Percentiles rank a stretch among this genome's conserved stretches.
Evolutionary conservation across 37 sponge, comb jelly and placozoan genomes (phyloP).

Genomic region (Axinella damicornis): DNA sequence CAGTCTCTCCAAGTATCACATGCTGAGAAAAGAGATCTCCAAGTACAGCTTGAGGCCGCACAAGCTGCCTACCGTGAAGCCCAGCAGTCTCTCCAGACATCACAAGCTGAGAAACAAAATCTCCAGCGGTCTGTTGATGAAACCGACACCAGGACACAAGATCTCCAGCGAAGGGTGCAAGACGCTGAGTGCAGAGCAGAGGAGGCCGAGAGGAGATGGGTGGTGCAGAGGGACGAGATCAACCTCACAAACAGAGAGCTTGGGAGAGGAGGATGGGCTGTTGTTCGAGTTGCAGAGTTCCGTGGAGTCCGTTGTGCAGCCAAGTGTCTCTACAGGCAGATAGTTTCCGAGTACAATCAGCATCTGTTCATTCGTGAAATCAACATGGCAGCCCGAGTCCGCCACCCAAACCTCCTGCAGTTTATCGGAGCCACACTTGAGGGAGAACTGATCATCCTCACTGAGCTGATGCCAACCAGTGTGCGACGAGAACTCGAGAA

Average conservation of each 20-base stretch:
- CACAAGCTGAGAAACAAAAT: too few relatives aligned
- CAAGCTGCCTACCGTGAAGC: too few relatives aligned
- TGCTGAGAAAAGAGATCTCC: too few relatives aligned
- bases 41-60: too few relatives aligned
- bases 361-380: slow-evolving; percentile 66
- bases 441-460: slow-evolving; percentile 50
- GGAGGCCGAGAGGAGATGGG: slow-evolving; percentile 30
- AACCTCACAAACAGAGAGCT: slow-evolving; percentile 37
- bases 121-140: too few relatives aligned
- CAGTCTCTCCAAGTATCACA: too few relatives aligned
- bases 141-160: too few relatives aligned
- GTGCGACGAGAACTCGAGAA: slow-evolving; percentile 31
- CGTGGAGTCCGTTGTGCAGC: slow-evolving; percentile 71
- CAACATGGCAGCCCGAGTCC: slow-evolving; percentile 62
- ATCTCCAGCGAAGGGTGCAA: too few relatives aligned
- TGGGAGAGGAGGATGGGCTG: slow-evolving; percentile 73
- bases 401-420: slow-evolving; percentile 76
- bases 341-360: slow-evolving; percentile 49
- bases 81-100: too few relatives aligned
- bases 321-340: slow-evolving; percentile 56
- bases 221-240: slow-evolving; percentile 54
- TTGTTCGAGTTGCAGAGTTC: slow-evolving; percentile 65
- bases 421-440: slow-evolving; percentile 61
- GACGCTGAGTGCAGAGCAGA: not conserved
- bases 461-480: slow-evolving; percentile 75